Evolutionary conservation across 2,888 invertebrate genomes (phyloP).

Genomic region (Agrenia bidenticulata): DNA sequence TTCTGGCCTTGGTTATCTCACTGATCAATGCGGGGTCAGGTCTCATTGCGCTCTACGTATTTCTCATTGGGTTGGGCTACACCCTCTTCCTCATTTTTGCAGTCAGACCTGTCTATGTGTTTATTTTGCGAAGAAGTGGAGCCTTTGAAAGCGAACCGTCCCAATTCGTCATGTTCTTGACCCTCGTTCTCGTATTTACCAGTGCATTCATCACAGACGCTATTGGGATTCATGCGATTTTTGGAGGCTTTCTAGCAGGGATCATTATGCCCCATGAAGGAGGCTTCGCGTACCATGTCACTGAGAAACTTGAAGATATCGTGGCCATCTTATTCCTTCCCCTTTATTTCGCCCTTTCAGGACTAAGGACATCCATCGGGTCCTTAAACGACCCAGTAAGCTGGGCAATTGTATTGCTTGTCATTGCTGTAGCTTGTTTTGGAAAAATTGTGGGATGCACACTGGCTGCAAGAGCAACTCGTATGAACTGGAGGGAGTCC

Average conservation of each 20-base stretch:
- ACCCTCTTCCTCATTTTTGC: constrained; percentile 21
- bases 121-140: constrained; percentile 24
- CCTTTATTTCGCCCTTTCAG: constrained; percentile 39
- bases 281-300: constrained; percentile 38
- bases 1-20: constrained; percentile 40
- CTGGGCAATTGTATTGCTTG: constrained; percentile 34
- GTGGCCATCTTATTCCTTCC: constrained; percentile 39
- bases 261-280: constrained; percentile 43
- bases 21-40: constrained; percentile 40
- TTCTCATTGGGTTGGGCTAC: constrained; percentile 27
- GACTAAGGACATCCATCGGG: constrained; percentile 37
- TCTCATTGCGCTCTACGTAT: constrained; percentile 38
- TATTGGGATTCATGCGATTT: constrained; percentile 44
- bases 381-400: constrained; percentile 30
- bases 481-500: constrained; percentile 38
- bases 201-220: constrained; percentile 44
- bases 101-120: constrained; percentile 33
- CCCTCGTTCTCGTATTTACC: constrained; percentile 31
- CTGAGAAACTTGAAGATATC: constrained; percentile 41
- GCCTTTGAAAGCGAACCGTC: constrained; percentile 24
- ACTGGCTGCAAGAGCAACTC: constrained; percentile 32
- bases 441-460: constrained; percentile 44
- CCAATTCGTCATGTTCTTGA: constrained; percentile 33
- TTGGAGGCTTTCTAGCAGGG: constrained; percentile 40
- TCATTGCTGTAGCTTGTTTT: constrained; percentile 37